Conservation (phyloP, 2,113 vertebrate species). For the Amphiprion ocellaris region DNA sequence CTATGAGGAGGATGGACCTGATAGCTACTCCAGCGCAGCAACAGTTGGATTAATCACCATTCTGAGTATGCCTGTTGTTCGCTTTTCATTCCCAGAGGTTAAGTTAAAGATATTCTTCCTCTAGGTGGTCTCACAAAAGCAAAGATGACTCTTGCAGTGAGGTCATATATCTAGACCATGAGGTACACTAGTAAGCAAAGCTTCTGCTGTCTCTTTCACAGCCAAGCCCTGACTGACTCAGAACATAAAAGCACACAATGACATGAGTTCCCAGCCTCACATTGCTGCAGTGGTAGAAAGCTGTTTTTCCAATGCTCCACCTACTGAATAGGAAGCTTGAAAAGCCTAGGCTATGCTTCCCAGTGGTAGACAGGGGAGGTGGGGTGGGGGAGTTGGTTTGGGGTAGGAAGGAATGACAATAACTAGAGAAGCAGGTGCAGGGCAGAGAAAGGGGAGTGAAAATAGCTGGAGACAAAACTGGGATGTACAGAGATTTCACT, state of each 20-base stretch:
- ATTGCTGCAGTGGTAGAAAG: constrained; percentile 32
- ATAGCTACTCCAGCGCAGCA: no score
- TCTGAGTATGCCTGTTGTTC: neutral
- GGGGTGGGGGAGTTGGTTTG: neutral
- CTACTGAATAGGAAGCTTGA: constrained; percentile 75
- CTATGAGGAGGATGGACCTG: no score
- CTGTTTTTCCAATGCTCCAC: constrained; percentile 48
- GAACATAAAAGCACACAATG: constrained; percentile 63
- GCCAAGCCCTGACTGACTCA: constrained; percentile 27
- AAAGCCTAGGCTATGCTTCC: constrained; percentile 76
- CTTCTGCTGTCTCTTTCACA: constrained; percentile 25
- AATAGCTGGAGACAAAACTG: constrained; percentile 81
- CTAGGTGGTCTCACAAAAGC: constrained; percentile 38
- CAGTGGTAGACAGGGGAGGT: constrained; percentile 48
- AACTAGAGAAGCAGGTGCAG: constrained; percentile 88
- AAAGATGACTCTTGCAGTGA: constrained; percentile 26
- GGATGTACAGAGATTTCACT: constrained; percentile 82
- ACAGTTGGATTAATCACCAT: no score
- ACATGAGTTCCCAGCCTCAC: constrained; percentile 33
- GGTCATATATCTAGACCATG: constrained; percentile 42
- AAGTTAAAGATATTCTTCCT: constrained; percentile 16
- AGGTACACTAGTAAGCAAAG: constrained; percentile 41
- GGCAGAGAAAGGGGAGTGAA: constrained; percentile 74
- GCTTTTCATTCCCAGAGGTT: neutral
- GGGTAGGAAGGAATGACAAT: constrained; percentile 71